A percentile compares a stretch with the other conserved stretches of the same genome.
These are phyloP conservation scores for Burhinus oedicnemus DNA, from an alignment of 2,113 vertebrate species.

Conservation along the genomic window DNA sequence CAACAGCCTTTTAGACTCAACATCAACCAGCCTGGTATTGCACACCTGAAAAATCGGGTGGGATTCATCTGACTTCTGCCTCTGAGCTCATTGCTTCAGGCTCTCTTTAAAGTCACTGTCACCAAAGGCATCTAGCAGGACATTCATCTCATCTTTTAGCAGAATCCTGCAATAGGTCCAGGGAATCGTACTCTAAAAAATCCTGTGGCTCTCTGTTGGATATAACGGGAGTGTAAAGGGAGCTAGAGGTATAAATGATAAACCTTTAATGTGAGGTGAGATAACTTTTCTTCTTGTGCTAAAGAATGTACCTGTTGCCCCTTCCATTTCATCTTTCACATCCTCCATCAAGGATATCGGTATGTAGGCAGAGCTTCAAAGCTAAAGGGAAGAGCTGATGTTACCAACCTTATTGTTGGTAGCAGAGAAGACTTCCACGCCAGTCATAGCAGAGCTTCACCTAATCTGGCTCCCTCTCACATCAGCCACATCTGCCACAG, in stretches of 20 bases:
- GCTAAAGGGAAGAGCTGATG: neutral
- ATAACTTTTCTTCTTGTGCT: neutral
- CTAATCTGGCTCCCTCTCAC: conserved; percentile 9
- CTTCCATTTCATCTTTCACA: neutral
- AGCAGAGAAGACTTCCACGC: neutral
- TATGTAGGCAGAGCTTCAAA: neutral
- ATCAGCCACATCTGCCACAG: conserved; percentile 33
- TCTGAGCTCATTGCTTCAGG: neutral
- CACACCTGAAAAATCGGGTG: neutral
- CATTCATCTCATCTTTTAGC: neutral
- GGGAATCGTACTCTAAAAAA: neutral
- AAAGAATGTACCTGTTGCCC: neutral
- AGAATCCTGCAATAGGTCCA: neutral
- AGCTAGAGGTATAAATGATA: neutral
- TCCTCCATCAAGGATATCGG: neutral
- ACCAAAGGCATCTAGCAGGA: neutral
- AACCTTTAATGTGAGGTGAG: neutral
- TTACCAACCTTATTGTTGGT: neutral
- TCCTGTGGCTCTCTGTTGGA: neutral
- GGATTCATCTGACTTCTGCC: neutral
- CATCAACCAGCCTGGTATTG: neutral
- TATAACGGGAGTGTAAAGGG: neutral
- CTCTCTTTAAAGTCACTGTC: neutral
- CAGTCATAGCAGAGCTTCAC: neutral
- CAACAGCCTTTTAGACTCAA: neutral